A percentile compares a stretch with the other conserved stretches of the same genome.
These are phyloP conservation scores for Ashinkailepas kermadecensis DNA, from an alignment of 2,888 invertebrate genomes.

Conservation along the genomic window DNA sequence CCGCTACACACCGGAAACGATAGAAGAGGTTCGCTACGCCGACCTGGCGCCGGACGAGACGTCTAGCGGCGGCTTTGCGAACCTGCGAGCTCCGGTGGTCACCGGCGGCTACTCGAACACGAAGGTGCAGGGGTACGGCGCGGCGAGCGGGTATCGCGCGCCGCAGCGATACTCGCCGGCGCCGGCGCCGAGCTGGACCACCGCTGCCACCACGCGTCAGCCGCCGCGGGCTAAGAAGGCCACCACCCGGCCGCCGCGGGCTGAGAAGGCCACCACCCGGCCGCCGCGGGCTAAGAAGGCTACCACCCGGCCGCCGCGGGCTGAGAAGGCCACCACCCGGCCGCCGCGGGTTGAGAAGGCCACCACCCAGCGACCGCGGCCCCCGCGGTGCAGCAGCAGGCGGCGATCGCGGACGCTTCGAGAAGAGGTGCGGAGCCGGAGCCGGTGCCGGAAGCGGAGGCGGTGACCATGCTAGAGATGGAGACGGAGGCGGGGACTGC, in stretches of 20 bases:
- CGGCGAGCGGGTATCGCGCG: not conserved
- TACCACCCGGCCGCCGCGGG: not conserved
- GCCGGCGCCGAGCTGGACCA: not conserved
- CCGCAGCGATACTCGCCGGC: not conserved
- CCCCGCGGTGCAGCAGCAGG: no score
- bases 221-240: not conserved
- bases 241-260: not conserved
- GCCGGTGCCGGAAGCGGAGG: not conserved
- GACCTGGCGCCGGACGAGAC: not conserved
- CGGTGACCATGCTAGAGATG: not conserved
- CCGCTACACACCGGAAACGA: not conserved
- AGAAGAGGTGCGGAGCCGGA: no score
- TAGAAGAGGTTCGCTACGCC: not conserved
- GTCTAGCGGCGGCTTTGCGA: not conserved
- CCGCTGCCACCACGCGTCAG: not conserved
- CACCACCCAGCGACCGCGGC: not conserved
- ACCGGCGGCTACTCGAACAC: slow-evolving; percentile 6
- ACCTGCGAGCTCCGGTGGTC: not conserved
- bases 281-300: not conserved
- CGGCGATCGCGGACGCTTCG: no score
- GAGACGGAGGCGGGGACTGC: not conserved
- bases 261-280: not conserved
- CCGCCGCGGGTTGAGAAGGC: no score
- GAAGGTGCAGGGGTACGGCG: not conserved
- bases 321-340: no score